Base-by-base conservation (phyloP, 2,888 invertebrate genomes). In the Rhyacophila evoluta region DNA sequence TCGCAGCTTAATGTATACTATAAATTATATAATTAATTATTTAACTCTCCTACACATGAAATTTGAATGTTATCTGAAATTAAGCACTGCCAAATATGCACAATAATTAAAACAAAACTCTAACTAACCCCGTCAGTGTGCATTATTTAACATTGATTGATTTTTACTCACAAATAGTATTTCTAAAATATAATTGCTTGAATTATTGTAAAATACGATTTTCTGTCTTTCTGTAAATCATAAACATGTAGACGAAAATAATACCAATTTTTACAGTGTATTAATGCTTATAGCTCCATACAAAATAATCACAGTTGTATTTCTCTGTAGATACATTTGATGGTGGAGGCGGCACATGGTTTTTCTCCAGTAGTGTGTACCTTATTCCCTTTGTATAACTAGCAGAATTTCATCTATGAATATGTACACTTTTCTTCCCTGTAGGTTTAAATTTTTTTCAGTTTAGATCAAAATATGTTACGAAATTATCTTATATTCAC, bases 31-130 rank as follows among this genome's bases (percentile, higher is more conserved):
- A 2, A 33, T 33, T 33, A 33, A n/a, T n/a, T 33, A 33, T 33
- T 33, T 6, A 33, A 33, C 6, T 4, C 2, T 6, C 29, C 4
- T 6, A 2, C 29, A 33, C 2, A 33, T 33, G 15, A 39, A 19
- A 55, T 55, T 55, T 55, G 55, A 55, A 55, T 55, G 55, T 55
- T 55, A 19, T 19, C 55, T 55, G 2, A 55, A 55, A n/a, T n/a
- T n/a, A 25, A 55, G 10, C 2, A 55, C 25, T 55, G 19, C 55
- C 19, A 25, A 19, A 55, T 55, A 8, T 19, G 55, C 19, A 55
- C 55, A 55, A 12, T 1, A 8, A 19, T 55, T 55, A 55, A 55
- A 55, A 33, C 29, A 6, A 25, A 55, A 55, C 15, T 19, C 55
- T 55, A 55, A 55, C 55, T 19, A 55, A 41, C 25, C 55, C 55